Conservation (phyloP, 2,113 vertebrate species). For the Limnothrissa miodon region DNA sequence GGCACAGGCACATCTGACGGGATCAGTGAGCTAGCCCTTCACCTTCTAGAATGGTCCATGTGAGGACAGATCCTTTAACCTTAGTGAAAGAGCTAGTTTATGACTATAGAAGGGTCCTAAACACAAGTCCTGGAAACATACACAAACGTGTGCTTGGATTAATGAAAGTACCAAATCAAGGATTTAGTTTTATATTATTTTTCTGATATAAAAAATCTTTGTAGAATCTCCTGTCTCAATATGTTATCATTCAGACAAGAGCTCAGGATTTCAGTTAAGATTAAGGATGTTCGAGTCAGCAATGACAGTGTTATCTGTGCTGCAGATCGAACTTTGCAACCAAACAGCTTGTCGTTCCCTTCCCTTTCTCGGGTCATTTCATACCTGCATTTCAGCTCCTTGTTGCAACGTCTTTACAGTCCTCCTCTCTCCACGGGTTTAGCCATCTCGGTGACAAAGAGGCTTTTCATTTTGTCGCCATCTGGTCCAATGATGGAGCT, state of each 20-base stretch:
- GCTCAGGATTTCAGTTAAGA: not conserved
- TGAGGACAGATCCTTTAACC: not conserved
- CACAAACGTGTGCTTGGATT: not conserved
- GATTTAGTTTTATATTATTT: no score
- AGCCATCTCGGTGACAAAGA: conserved; percentile 28
- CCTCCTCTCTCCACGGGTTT: not conserved
- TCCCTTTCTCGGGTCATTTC: not conserved
- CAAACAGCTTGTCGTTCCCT: not conserved
- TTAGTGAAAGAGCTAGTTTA: not conserved
- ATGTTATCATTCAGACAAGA: not conserved
- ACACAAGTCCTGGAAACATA: not conserved
- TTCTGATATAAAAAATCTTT: no score
- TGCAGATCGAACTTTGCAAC: not conserved
- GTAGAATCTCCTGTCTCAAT: not conserved
- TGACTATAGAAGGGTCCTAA: no score
- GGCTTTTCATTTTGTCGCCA: conserved; percentile 35
- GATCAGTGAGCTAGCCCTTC: not conserved
- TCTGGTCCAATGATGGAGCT: conserved; percentile 23
- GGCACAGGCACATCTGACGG: not conserved
- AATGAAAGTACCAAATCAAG: no score
- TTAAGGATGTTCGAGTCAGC: not conserved
- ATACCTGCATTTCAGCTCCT: not conserved
- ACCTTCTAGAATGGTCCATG: not conserved
- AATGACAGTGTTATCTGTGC: not conserved
- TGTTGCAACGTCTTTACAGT: not conserved